Percentiles rank a stretch among this genome's conserved stretches.
Evolutionary conservation across 2,113 vertebrate genomes (phyloP).

Genomic region (Periophthalmus modestus): DNA sequence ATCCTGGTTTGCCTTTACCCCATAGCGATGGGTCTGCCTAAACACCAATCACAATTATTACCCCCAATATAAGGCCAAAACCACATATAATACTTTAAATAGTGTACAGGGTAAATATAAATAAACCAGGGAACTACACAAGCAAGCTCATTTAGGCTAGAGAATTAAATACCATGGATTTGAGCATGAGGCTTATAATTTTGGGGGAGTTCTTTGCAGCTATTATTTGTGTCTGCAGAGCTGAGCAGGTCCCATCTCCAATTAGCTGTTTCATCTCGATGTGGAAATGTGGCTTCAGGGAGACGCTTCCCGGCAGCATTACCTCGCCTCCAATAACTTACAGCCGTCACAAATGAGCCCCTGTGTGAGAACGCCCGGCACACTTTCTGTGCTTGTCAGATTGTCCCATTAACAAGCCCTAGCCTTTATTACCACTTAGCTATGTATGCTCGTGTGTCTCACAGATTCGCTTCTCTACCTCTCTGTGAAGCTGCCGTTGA

Average conservation of each 20-base stretch:
- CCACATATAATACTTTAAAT: too few relatives aligned
- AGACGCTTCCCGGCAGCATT: slow-evolving; percentile 55
- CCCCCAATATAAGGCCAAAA: not conserved
- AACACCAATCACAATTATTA: too few relatives aligned
- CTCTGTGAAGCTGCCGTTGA: slow-evolving; percentile 18
- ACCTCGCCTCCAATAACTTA: slow-evolving; percentile 62
- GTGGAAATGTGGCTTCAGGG: slow-evolving; percentile 62
- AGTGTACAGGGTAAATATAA: too few relatives aligned
- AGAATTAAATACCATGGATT: slow-evolving; percentile 21
- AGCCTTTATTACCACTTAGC: slow-evolving; percentile 63
- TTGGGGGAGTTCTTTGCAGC: slow-evolving; percentile 15
- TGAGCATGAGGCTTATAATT: slow-evolving; percentile 30
- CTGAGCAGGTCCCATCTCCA: slow-evolving; percentile 68
- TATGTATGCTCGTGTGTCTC: slow-evolving; percentile 16
- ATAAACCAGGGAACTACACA: too few relatives aligned
- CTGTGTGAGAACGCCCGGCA: slow-evolving; percentile 27
- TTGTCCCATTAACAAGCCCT: slow-evolving; percentile 59
- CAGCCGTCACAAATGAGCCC: slow-evolving; percentile 33
- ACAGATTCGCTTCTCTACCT: slow-evolving; percentile 28
- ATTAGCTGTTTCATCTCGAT: slow-evolving; percentile 67
- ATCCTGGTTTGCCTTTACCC: too few relatives aligned
- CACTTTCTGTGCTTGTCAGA: slow-evolving; percentile 53
- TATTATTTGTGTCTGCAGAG: slow-evolving; percentile 53
- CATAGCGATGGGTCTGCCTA: too few relatives aligned
- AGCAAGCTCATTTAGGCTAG: not conserved